A percentile compares a stretch with the other conserved stretches of the same genome.
These are phyloP conservation scores for Oncorhynchus nerka DNA, from an alignment of 2,113 vertebrate genomes.

Conservation along the genomic window DNA sequence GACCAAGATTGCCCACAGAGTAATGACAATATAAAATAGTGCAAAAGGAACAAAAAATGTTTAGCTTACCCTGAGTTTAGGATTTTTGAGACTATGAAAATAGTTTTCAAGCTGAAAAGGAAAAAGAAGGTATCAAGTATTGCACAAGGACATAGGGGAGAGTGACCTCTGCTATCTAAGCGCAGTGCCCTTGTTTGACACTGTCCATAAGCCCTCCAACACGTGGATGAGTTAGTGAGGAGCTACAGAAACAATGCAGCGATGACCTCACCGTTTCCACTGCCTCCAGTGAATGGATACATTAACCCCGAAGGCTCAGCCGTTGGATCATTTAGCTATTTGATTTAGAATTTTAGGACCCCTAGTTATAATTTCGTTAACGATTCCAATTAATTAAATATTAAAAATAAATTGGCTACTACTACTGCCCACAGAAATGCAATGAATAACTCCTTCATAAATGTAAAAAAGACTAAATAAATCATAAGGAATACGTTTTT, in stretches of 20 bases:
- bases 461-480: too few relatives aligned
- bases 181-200: too few relatives aligned
- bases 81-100: slow-evolving; percentile 99
- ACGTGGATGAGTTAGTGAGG: neutral
- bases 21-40: slow-evolving; percentile 2
- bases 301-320: slow-evolving; percentile 73
- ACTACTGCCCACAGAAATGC: slow-evolving; percentile 54
- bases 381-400: too few relatives aligned
- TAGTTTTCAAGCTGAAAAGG: slow-evolving; percentile 98
- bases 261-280: neutral
- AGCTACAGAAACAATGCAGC: neutral
- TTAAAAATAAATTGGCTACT: slow-evolving; percentile 24
- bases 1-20: too few relatives aligned
- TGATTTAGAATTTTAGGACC: slow-evolving; percentile 63
- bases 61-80: slow-evolving; percentile 99
- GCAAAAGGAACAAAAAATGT: slow-evolving; percentile 40
- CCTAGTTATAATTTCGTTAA: too few relatives aligned
- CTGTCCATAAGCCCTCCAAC: too few relatives aligned
- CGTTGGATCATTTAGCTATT: slow-evolving; percentile 90
- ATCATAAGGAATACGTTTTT: too few relatives aligned
- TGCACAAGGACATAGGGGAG: slow-evolving; percentile 22
- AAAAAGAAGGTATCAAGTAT: slow-evolving; percentile 30
- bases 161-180: too few relatives aligned
- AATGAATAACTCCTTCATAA: too few relatives aligned
- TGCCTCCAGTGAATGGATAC: neutral